Conservation (phyloP, 2,113 vertebrate species). For the Spheniscus mendiculus region DNA sequence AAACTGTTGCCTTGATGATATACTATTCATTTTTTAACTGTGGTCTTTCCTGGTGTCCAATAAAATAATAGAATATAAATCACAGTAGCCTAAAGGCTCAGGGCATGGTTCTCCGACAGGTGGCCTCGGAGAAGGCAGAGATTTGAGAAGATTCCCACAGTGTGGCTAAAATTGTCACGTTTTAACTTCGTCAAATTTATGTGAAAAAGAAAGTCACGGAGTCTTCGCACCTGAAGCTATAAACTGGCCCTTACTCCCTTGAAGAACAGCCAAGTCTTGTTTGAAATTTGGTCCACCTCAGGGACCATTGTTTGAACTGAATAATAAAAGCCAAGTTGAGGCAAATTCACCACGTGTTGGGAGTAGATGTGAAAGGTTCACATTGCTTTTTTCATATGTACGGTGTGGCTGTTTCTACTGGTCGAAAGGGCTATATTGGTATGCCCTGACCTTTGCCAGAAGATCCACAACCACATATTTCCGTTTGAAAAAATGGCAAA, state of each 20-base stretch:
- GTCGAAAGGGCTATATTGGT: neutral
- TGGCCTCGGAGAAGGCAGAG: neutral
- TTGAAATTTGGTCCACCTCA: constrained; percentile 23
- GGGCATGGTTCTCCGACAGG: neutral
- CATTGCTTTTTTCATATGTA: neutral
- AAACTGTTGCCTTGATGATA: neutral
- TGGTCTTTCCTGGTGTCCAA: neutral
- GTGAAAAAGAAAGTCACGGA: neutral
- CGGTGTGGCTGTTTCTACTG: neutral
- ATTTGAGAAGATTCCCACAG: constrained; percentile 10
- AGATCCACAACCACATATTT: neutral
- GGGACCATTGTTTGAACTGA: neutral
- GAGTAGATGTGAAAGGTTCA: neutral
- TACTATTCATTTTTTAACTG: neutral
- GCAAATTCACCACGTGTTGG: neutral
- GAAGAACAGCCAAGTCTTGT: neutral
- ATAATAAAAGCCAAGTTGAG: constrained; percentile 12
- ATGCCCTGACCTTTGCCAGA: neutral
- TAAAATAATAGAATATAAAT: constrained; percentile 37
- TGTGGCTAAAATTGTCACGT: neutral
- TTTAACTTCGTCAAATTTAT: neutral
- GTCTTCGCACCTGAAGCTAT: constrained; percentile 43
- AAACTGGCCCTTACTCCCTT: neutral
- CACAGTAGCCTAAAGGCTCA: neutral
- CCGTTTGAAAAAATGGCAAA: neutral